These are phyloP conservation scores for Sialis fuliginosa DNA, from an alignment of 2,888 invertebrate species.

Conservation along the genomic window DNA sequence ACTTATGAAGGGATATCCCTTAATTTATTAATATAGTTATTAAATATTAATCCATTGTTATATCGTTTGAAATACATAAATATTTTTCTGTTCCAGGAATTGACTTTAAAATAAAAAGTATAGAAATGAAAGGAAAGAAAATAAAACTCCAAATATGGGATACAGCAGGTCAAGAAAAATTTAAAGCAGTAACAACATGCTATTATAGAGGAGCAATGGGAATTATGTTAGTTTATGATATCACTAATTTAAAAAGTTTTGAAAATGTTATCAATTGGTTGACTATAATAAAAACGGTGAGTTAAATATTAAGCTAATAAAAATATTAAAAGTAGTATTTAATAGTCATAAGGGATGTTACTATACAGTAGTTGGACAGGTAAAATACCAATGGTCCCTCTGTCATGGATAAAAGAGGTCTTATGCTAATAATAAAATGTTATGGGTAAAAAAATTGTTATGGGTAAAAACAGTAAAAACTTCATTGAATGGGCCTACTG, in stretches of 20 bases:
- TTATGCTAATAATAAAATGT: no score
- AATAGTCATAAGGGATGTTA: no score
- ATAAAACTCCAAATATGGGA: constrained; percentile 95
- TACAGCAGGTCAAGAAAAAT: constrained; percentile 94
- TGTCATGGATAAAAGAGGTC: no score
- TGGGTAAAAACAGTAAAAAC: no score
- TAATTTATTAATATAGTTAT: no score
- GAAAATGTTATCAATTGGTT: constrained; percentile 98
- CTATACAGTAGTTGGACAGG: no score
- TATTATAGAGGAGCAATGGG: constrained; percentile 98
- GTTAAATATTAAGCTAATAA: no score
- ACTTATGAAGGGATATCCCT: no score
- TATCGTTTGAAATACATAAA: background rate
- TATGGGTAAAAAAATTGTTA: no score
- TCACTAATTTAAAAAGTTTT: constrained; percentile 93
- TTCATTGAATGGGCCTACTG: no score
- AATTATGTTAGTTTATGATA: constrained; percentile 94
- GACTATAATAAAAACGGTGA: constrained; percentile 90
- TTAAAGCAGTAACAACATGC: constrained; percentile 96
- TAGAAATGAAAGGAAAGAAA: constrained; percentile 88
- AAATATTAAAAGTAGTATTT: no score
- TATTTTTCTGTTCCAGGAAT: constrained; percentile 49
- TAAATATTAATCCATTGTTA: background rate
- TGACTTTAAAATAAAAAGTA: constrained; percentile 96
- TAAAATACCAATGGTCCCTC: no score